phyloP scores from a whole-genome alignment of 2,113 vertebrate genomes.

The Talpa occidentalis region DNA sequence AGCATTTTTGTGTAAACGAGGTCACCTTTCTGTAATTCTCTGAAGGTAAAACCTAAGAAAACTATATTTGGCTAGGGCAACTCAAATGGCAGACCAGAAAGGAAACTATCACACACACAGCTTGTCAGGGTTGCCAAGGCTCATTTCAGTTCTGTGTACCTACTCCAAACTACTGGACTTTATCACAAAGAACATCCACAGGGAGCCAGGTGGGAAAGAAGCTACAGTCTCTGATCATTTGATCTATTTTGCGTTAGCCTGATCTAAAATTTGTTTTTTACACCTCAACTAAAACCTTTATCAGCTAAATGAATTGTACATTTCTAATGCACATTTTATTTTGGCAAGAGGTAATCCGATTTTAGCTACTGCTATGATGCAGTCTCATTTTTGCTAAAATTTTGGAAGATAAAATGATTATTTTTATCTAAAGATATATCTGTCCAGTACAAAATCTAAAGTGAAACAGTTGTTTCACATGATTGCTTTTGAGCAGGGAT shows the following conservation, averaged over 20 bases:
- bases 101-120: not conserved
- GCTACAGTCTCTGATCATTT: not conserved
- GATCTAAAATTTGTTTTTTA: not conserved
- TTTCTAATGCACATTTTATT: not conserved
- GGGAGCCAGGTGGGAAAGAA: not conserved
- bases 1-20: slow-evolving; percentile 37
- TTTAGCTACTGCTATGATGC: not conserved
- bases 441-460: not conserved
- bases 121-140: not conserved
- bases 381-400: not conserved
- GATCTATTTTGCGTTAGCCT: slow-evolving; percentile 24
- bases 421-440: not conserved
- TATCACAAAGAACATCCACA: slow-evolving; percentile 15
- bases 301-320: not conserved
- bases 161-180: not conserved
- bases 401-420: not conserved
- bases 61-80: slow-evolving; percentile 42
- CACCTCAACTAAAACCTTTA: not conserved
- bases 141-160: not conserved
- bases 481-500: not conserved
- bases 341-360: not conserved
- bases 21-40: slow-evolving; percentile 63
- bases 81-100: slow-evolving; percentile 18
- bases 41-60: slow-evolving; percentile 51
- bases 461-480: not conserved